A percentile compares a stretch with the other conserved stretches of the same genome.
phyloP scores from a whole-genome alignment of 2,888 invertebrate genomes.

The Laothoe populi region DNA sequence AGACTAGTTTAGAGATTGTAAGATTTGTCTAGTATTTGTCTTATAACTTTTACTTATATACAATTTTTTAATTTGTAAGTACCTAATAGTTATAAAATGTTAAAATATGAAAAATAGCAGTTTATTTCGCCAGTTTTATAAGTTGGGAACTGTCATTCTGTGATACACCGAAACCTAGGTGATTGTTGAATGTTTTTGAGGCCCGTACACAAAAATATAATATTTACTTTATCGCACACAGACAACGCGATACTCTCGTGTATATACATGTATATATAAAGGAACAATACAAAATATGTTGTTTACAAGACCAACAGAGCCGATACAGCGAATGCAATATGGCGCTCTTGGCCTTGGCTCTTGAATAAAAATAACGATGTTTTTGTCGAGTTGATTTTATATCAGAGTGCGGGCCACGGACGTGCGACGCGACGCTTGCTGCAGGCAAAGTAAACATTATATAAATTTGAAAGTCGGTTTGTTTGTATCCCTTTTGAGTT shows the following conservation, averaged over 20 bases:
- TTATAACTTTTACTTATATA: no score
- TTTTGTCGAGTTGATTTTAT: slow-evolving; percentile 76
- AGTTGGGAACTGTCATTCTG: no score
- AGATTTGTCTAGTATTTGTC: no score
- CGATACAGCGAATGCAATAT: slow-evolving; percentile 71
- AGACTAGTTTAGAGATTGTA: no score
- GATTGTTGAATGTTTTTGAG: not conserved
- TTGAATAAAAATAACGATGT: slow-evolving; percentile 79
- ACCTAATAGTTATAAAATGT: no score
- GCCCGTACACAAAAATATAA: not conserved
- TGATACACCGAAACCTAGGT: no score
- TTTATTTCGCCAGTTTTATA: no score
- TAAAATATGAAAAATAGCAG: no score
- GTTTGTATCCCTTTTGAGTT: not conserved
- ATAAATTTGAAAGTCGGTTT: not conserved
- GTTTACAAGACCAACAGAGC: slow-evolving; percentile 68
- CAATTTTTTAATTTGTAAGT: no score
- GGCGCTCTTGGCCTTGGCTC: slow-evolving; percentile 74
- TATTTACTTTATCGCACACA: not conserved
- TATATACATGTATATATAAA: slow-evolving; percentile 11
- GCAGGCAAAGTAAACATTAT: slow-evolving; percentile 35
- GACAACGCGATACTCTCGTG: slow-evolving; percentile 1
- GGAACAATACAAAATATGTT: slow-evolving; percentile 52
- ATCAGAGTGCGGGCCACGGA: slow-evolving; percentile 48
- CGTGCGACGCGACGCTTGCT: slow-evolving; percentile 39